Evolutionary conservation across 1,140 invertebrate genomes (phyloP), one percentile per base, ranked within the genome.

Genomic region (Temnothorax longispinosus): DNA sequence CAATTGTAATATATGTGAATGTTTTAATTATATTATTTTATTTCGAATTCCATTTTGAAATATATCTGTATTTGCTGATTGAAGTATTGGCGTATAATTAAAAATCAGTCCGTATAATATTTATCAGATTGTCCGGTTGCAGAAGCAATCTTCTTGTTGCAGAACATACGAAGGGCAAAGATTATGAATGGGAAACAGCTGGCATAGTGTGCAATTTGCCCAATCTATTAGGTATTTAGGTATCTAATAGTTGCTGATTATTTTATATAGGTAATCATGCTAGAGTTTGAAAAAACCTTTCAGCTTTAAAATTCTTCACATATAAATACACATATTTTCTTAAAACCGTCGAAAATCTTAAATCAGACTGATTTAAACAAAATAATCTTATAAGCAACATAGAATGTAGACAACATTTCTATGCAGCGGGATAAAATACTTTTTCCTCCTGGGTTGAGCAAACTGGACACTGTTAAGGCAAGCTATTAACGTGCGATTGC

Each of bases 41-140:
- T 69, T 69, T 69, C 41, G 65, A 69, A n/a, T 50, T 32, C 11
- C 21, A 69, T 69, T 47, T 69, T 50, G 41, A 50, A 69, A 50
- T 47, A 50, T 50, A 69, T 69, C n/a, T 50, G 13, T 69, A 47
- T 50, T 69, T 69, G 27, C 21, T 15, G 41, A 67, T 67, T 52
- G 86, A 76, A 85, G 65, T 50, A 69, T 69, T 69, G 41, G 5
- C n/a, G 13, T 69, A 32, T 69, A 69, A 69, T 69, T 69, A 50
- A 50, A 41, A 69, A 50, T 27, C 41, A 2, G 47, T 47, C 60
- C 69, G 60, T 75, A 87, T 88, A 77, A 88, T 91, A 89, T 93
- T 92, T 93, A 92, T 92, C 90, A 90, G 89, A 89, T 88, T 86
- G 58, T 64, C 32, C 58, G 67, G 47, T 69, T 80, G 52, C 65